Percentiles rank a stretch among this genome's conserved stretches.
These are phyloP conservation scores for Glareola pratincola DNA, from an alignment of 2,113 vertebrate species.

Conservation along the genomic window DNA sequence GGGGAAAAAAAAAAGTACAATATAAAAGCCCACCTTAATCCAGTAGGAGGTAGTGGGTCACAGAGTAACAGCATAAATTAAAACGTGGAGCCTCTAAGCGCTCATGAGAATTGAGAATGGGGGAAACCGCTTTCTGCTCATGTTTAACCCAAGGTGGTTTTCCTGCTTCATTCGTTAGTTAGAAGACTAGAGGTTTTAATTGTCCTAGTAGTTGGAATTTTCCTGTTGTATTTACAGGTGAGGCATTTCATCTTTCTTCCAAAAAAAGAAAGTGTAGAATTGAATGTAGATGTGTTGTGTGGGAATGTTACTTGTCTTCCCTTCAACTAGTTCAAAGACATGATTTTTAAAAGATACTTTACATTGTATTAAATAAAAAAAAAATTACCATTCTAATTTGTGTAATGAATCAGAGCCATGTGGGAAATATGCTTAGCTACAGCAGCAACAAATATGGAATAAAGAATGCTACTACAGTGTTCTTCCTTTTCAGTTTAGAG, in stretches of 20 bases:
- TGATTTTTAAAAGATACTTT: background rate
- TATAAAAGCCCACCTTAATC: background rate
- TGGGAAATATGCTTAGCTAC: background rate
- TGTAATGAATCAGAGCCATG: background rate
- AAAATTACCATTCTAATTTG: background rate
- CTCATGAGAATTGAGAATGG: background rate
- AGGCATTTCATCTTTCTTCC: background rate
- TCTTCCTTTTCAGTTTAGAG: background rate
- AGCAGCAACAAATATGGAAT: background rate
- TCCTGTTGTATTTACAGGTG: background rate
- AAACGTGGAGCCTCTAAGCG: accelerated
- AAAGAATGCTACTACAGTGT: background rate
- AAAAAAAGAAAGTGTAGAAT: background rate
- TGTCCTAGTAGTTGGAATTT: background rate
- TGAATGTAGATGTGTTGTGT: accelerated
- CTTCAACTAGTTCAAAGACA: background rate
- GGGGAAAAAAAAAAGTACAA: no score
- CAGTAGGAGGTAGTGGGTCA: background rate
- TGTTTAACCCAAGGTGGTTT: background rate
- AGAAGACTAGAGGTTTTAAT: background rate
- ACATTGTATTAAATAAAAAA: background rate
- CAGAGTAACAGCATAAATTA: background rate
- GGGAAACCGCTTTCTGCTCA: accelerated
- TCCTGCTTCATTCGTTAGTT: background rate
- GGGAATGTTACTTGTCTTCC: background rate